These are phyloP conservation scores for Hipparchia semele DNA, from an alignment of 2,888 invertebrate genomes.

Conservation along the genomic window DNA sequence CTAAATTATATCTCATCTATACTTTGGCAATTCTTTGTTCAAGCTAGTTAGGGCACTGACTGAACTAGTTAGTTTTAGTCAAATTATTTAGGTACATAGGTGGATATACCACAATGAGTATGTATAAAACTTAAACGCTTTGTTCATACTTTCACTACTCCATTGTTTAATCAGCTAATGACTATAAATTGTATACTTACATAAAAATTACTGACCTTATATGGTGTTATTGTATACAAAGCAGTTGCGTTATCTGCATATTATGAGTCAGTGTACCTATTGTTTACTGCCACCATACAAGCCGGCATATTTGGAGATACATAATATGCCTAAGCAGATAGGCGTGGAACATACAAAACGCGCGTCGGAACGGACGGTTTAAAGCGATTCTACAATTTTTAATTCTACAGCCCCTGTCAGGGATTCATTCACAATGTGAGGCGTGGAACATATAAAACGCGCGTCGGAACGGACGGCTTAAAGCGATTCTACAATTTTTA, in stretches of 20 bases:
- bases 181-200: background rate
- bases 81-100: background rate
- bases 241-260: slow-evolving; percentile 54
- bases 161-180: background rate
- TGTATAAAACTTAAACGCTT: background rate
- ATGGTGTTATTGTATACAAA: slow-evolving; percentile 56
- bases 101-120: background rate
- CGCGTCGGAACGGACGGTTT: too few relatives aligned
- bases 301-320: slow-evolving; percentile 58
- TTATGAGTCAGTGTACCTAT: slow-evolving; percentile 61
- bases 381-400: too few relatives aligned
- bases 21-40: background rate
- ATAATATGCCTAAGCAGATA: slow-evolving; percentile 40
- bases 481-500: too few relatives aligned
- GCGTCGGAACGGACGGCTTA: too few relatives aligned
- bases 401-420: too few relatives aligned
- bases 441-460: too few relatives aligned
- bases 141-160: slow-evolving; percentile 14
- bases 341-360: too few relatives aligned
- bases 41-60: too few relatives aligned
- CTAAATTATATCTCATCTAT: background rate
- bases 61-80: background rate
- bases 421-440: too few relatives aligned
- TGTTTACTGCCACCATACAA: slow-evolving; percentile 57
- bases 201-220: slow-evolving; percentile 28